Base-by-base conservation (phyloP, 2,113 vertebrate species). In the Actenoides lindsayi region DNA sequence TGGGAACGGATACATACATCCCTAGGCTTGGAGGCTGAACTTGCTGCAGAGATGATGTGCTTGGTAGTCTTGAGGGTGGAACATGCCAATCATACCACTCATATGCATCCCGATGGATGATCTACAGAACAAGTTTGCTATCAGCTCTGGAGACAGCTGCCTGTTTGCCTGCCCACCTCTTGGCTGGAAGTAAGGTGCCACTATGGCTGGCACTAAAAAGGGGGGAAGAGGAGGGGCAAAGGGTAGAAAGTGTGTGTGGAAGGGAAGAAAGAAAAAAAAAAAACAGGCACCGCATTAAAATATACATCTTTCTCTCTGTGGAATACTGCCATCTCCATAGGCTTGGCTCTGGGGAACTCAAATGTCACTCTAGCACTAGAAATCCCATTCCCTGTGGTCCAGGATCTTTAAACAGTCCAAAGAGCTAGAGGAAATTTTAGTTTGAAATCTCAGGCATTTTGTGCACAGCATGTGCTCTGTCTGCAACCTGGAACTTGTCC, bases 81-180 rank as follows among this genome's bases (percentile, higher is more conserved):
- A 97, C 95, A 96, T 98, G 97, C 90, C 98, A 97, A 98, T 95
- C 97, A 96, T 85, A 91, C 74, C 98, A 98, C 95, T 98, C 95
- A 90, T 94, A 96, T 95, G 95, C 97, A 98, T 96, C 96, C 97
- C 75, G 95, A 97, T 96, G 93, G 87, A 91, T 97, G 93, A 88
- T 97, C 97, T 98, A 98, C 89, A 95, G 51, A 98, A 97, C 94
- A 97, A 96, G 93, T 97, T 96, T 98, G 97, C 96, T 98, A 95
- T 83, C 96, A 98, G 97, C 96, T 98, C 97, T 98, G 97, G 90
- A 98, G 95, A 95, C 97, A 97, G 97, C 97, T 98, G 98, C 96
- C 98, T 98, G 94, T 97, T 96, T 98, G 97, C 97, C 97, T 98
- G 96, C 97, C 98, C 97, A 98, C 95, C 97, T 97, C 97, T 83